Percentiles rank a stretch among this genome's conserved stretches.
phyloP scores from a whole-genome alignment of 2,113 vertebrate genomes.

The Cyrtonyx montezumae region DNA sequence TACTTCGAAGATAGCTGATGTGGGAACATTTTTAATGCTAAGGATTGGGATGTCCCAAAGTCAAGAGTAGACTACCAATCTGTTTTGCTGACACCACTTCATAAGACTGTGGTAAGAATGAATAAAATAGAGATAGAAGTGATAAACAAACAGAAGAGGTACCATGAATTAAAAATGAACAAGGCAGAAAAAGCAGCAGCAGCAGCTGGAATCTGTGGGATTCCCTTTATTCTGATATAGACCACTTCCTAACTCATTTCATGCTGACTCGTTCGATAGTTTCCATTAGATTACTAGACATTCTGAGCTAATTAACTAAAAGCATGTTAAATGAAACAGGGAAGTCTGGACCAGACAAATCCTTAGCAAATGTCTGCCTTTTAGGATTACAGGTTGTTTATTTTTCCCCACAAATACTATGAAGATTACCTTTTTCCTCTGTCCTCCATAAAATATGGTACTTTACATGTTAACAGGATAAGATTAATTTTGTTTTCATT shows the following conservation, averaged over 20 bases:
- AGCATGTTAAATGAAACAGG: not conserved
- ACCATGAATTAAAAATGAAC: not conserved
- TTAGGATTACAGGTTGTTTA: not conserved
- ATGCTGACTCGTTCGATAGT: not conserved
- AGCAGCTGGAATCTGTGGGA: not conserved
- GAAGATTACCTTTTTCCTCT: not conserved
- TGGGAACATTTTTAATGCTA: not conserved
- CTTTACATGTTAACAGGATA: not conserved
- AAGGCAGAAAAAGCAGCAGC: not conserved
- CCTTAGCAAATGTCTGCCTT: not conserved
- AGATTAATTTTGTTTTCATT: not conserved
- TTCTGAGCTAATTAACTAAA: conserved; percentile 43
- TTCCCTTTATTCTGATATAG: not conserved
- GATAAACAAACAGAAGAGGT: not conserved
- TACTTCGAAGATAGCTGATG: not conserved
- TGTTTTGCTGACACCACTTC: not conserved
- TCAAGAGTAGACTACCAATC: not conserved
- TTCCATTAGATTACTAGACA: not conserved
- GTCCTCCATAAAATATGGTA: not conserved
- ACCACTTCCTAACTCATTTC: not conserved
- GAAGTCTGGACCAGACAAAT: not conserved
- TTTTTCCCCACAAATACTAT: not conserved
- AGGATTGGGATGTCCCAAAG: not conserved
- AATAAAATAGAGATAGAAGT: not conserved
- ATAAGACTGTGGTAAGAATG: not conserved